phyloP scores from a whole-genome alignment of 2,113 vertebrate genomes.

The Pongo abelii region DNA sequence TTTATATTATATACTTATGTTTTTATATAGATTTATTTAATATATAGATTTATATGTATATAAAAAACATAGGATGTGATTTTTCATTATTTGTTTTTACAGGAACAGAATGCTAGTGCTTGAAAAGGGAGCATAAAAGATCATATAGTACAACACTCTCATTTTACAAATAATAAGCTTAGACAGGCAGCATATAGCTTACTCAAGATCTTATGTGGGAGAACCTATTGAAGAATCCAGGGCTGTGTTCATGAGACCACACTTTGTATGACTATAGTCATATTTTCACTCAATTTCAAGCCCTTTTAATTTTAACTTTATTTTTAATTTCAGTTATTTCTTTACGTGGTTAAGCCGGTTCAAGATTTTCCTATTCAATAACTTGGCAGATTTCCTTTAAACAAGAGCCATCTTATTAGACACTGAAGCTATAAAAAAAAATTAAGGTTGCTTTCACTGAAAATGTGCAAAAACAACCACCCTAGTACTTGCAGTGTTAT shows the following conservation, averaged over 20 bases:
- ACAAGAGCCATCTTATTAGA: background rate
- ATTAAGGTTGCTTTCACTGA: background rate
- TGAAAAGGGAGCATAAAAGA: background rate
- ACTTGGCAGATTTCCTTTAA: slow-evolving; percentile 21
- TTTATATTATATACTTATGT: background rate
- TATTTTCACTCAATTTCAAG: background rate
- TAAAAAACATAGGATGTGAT: background rate
- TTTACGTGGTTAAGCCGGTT: background rate
- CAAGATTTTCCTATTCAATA: background rate
- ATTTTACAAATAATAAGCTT: slow-evolving; percentile 4
- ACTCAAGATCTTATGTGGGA: background rate
- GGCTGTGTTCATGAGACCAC: background rate
- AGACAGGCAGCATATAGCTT: background rate
- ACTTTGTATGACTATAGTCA: background rate
- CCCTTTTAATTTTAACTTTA: background rate
- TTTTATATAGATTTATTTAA: background rate
- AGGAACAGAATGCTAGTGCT: background rate
- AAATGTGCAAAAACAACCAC: background rate
- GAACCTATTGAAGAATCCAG: background rate
- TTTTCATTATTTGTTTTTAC: slow-evolving; percentile 15
- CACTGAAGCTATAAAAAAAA: background rate
- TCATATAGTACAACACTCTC: background rate
- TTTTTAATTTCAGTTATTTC: background rate
- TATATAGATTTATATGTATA: background rate
- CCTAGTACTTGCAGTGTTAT: background rate